Evolutionary conservation across 2,113 vertebrate species (phyloP).

Genomic region (Natator depressus): DNA sequence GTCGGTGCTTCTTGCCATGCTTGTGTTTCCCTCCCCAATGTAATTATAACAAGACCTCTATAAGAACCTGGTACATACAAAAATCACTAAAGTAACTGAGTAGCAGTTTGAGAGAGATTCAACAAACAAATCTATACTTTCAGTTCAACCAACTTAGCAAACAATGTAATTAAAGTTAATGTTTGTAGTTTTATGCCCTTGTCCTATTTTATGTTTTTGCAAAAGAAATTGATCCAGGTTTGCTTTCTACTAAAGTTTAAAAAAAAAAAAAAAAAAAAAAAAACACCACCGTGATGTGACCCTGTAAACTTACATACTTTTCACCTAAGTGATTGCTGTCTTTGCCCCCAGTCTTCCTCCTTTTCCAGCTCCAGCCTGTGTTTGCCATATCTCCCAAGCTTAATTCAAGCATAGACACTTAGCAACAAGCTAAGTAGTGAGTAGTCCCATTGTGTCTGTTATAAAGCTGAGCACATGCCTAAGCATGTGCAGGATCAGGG

Average conservation of each 20-base stretch:
- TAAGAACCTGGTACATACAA: too few relatives aligned
- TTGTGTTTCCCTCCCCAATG: too few relatives aligned
- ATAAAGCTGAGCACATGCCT: not conserved
- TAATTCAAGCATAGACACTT: not conserved
- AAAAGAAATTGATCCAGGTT: not conserved
- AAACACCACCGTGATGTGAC: not conserved
- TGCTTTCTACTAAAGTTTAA: not conserved
- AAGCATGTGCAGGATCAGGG: not conserved
- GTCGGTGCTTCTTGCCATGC: too few relatives aligned
- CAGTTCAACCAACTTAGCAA: not conserved
- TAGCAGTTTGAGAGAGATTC: not conserved
- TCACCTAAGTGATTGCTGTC: not conserved
- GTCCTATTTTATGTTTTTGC: not conserved
- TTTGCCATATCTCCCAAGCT: not conserved
- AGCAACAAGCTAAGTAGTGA: not conserved
- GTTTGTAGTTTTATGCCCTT: constrained; percentile 13
- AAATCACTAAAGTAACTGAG: not conserved
- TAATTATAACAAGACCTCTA: too few relatives aligned
- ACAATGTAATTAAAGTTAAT: constrained; percentile 23
- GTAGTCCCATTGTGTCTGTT: not conserved
- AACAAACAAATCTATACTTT: not conserved
- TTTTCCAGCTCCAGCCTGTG: not conserved
- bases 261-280: too few relatives aligned
- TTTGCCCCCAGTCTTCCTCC: not conserved
- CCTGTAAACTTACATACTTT: not conserved